A percentile compares a stretch with the other conserved stretches of the same genome.
Evolutionary conservation across 2,888 invertebrate species (phyloP).

Genomic region (Spatulosminthurus flaviceps): DNA sequence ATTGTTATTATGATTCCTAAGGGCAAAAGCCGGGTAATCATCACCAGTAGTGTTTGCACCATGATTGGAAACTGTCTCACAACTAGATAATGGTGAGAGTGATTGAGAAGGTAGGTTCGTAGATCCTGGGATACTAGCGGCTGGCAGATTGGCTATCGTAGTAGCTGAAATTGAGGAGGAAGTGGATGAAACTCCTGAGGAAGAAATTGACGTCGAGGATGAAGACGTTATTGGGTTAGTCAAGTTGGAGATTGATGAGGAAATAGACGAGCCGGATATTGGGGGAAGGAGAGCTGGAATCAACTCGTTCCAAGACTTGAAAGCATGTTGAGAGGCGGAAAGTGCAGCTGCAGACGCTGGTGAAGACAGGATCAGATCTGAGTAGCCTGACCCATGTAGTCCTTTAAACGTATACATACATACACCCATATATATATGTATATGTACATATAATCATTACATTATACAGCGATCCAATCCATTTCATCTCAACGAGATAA

Average conservation of each 20-base stretch:
- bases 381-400: constrained; percentile 49
- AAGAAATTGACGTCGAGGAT: constrained; percentile 51
- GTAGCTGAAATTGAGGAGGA: constrained; percentile 48
- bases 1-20: constrained; percentile 18
- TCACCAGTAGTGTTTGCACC: constrained; percentile 39
- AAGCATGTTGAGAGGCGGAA: constrained; percentile 52
- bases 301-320: constrained; percentile 62
- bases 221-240: constrained; percentile 51
- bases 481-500: constrained; percentile 23
- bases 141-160: constrained; percentile 39
- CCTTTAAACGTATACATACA: constrained; percentile 27
- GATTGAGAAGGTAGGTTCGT: constrained; percentile 46
- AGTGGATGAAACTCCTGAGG: constrained; percentile 47
- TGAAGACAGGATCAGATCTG: constrained; percentile 52
- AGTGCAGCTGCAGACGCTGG: constrained; percentile 46
- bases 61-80: constrained; percentile 42
- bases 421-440: not conserved
- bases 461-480: constrained; percentile 20
- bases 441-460: constrained; percentile 25
- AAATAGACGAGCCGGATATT: constrained; percentile 53
- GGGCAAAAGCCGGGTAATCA: constrained; percentile 38
- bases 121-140: constrained; percentile 45
- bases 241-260: constrained; percentile 55
- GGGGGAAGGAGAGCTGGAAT: constrained; percentile 55
- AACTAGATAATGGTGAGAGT: constrained; percentile 35